phyloP scores from a whole-genome alignment of 2,888 invertebrate genomes.

The Lamproptera curius region DNA sequence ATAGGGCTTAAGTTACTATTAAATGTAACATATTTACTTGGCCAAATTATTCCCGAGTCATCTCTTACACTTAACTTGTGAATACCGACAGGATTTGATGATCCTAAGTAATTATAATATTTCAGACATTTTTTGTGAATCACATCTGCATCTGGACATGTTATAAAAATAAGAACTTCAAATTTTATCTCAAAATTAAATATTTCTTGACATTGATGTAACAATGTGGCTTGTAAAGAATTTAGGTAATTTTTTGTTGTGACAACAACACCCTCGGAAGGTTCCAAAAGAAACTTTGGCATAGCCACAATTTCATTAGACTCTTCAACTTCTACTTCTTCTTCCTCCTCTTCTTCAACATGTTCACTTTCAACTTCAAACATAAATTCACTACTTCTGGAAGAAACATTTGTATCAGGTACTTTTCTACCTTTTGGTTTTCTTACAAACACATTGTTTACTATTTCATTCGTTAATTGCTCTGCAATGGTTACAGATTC shows the following conservation, averaged over 20 bases:
- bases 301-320: constrained; percentile 43
- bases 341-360: constrained; percentile 37
- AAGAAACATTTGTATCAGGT: constrained; percentile 27
- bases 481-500: constrained; percentile 42
- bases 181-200: constrained; percentile 54
- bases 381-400: constrained; percentile 38
- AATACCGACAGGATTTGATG: constrained; percentile 30
- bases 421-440: constrained; percentile 35
- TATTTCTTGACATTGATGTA: constrained; percentile 50
- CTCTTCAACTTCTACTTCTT: constrained; percentile 35
- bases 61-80: constrained; percentile 34
- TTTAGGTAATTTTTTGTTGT: constrained; percentile 35
- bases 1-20: constrained; percentile 39
- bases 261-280: constrained; percentile 43
- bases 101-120: constrained; percentile 48
- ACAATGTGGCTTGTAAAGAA: constrained; percentile 42
- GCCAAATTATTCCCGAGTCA: constrained; percentile 49
- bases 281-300: constrained; percentile 54
- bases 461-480: constrained; percentile 44
- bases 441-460: constrained; percentile 50
- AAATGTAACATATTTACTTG: constrained; percentile 43
- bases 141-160: constrained; percentile 75
- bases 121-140: constrained; percentile 52
- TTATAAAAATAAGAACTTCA: constrained; percentile 76
- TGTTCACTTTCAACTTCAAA: constrained; percentile 33